Conservation (phyloP, 2,888 invertebrate species). For the Germaria angustata region DNA sequence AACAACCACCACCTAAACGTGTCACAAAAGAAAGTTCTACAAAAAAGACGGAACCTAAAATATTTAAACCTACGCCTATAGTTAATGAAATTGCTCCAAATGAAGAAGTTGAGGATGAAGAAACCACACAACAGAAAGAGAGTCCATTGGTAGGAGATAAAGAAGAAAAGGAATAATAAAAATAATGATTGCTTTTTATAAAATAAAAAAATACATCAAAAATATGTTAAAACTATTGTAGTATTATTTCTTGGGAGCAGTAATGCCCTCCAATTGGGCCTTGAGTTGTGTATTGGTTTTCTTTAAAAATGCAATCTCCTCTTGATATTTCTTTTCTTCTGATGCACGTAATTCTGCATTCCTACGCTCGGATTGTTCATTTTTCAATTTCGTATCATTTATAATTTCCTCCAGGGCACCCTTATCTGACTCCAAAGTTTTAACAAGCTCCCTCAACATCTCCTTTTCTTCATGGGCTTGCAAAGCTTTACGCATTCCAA, state of each 20-base stretch:
- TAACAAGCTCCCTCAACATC: conserved; percentile 87
- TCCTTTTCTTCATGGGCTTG: conserved; percentile 88
- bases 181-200: conserved; percentile 26
- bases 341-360: conserved; percentile 91
- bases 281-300: conserved; percentile 96
- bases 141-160: background rate
- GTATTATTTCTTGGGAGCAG: conserved; percentile 92
- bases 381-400: conserved; percentile 84
- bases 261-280: conserved; percentile 96
- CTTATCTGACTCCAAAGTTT: conserved; percentile 83
- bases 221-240: background rate
- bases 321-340: conserved; percentile 94
- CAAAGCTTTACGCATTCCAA: conserved; percentile 98
- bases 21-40: conserved; percentile 55
- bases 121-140: conserved; percentile 12
- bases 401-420: conserved; percentile 80
- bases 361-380: conserved; percentile 90
- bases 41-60: conserved; percentile 63
- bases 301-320: conserved; percentile 94
- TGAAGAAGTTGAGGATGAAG: conserved; percentile 61
- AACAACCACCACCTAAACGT: conserved; percentile 56
- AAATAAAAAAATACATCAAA: conserved; percentile 36
- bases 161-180: conserved; percentile 27
- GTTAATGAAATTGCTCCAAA: conserved; percentile 81
- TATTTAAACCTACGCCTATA: conserved; percentile 79